Evolutionary conservation across 2,113 vertebrate species (phyloP), one percentile per base, ranked within the genome.

Genomic region (Cynopterus brachyotis): DNA sequence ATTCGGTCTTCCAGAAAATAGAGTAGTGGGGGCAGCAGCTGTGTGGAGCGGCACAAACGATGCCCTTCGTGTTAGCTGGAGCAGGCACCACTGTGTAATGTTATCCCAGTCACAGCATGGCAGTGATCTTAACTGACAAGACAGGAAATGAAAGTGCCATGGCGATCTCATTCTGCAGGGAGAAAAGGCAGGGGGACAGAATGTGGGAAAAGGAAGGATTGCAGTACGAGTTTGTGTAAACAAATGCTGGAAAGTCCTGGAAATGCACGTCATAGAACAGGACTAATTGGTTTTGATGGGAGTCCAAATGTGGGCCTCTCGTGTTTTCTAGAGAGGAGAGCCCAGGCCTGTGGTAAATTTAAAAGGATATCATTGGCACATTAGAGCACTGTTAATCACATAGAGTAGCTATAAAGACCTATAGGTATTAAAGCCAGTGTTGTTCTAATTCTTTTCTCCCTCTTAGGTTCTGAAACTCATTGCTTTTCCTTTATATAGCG

Each of bases 131-230:
- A 96, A 96, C 94, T 96, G 95, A 97, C 96, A 97, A 96, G 97
- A 97, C 84, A 97, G 94, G 96, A 97, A 97, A 96, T 97, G 91
- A 97, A 97, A 89, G 79, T 94, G 90, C 96, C 91, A 91, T 95
- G 88, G 82, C 3, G 2, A 50, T 93, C 90, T 69, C 78, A 57
- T 93, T 92, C 93, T 94, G 80, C 32, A 70, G 70, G 42, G 82
- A 93, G 81, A 87, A 93, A 89, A 95, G 50, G 42, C 87, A 95
- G 92, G 86, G 73, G 83, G 64, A 76, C 73, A 91, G 94, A 91
- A 85, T 78, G 92, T 40, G 70, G 35, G 60, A 69, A 75, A 53
- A 72, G 72, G 42, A 81, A 96, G 57, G 45, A 69, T 91, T 80
- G 20, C 81, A 86, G 2, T 78, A 81, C 26, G 28, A 89, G 90